A percentile compares a stretch with the other conserved stretches of the same genome.
phyloP scores from a whole-genome alignment of 2,797 vertebrate species.

The Sylvilagus floridanus region DNA sequence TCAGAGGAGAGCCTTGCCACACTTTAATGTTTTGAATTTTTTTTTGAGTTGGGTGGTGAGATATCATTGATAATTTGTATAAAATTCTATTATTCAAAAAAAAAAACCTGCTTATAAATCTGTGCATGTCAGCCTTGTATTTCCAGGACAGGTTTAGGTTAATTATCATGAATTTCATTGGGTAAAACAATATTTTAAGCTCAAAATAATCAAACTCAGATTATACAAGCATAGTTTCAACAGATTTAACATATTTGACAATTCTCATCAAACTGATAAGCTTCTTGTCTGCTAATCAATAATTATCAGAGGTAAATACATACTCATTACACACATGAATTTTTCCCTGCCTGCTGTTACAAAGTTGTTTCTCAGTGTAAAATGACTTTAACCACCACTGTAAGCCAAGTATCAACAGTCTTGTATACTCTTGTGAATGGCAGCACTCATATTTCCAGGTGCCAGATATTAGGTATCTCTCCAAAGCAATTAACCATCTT shows the following conservation, averaged over 20 bases:
- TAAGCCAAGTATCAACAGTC: neutral
- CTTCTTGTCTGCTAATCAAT: neutral
- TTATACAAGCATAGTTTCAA: neutral
- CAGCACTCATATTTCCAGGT: neutral
- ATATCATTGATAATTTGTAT: neutral
- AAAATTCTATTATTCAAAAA: neutral
- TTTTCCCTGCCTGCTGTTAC: neutral
- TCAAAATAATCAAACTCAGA: neutral
- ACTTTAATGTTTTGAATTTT: neutral
- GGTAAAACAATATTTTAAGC: neutral
- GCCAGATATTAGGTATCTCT: neutral
- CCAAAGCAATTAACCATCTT: neutral
- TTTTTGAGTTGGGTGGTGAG: neutral
- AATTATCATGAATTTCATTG: neutral
- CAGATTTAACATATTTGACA: neutral
- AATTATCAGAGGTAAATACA: neutral
- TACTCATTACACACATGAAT: rapidly evolving
- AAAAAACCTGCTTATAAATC: neutral
- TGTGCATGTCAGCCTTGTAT: neutral
- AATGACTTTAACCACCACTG: neutral
- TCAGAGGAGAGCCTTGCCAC: neutral
- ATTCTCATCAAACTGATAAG: neutral
- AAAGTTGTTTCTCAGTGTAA: neutral
- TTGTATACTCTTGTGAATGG: neutral
- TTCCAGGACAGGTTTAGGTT: neutral